Evolutionary conservation across 2,113 vertebrate species (phyloP).

Genomic region (Cairina moschata): DNA sequence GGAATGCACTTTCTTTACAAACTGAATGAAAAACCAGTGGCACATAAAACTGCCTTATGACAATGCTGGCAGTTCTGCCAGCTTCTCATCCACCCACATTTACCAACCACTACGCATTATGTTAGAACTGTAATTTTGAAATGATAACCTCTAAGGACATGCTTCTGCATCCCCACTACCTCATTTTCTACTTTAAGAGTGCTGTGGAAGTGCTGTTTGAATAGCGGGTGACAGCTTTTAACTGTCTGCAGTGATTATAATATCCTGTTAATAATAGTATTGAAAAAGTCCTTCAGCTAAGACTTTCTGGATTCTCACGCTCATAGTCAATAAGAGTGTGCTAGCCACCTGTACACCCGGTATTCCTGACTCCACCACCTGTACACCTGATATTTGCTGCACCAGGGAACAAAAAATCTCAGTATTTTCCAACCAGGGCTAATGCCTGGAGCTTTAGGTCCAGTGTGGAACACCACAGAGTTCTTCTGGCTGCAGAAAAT

Average conservation of each 20-base stretch:
- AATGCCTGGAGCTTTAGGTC: background rate
- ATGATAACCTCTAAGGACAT: slow-evolving; percentile 36
- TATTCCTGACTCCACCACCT: background rate
- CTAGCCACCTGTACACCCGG: background rate
- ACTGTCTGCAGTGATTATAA: background rate
- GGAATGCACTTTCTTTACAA: slow-evolving; percentile 49
- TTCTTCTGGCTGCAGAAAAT: background rate
- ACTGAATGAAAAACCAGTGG: slow-evolving; percentile 56
- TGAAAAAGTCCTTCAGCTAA: background rate
- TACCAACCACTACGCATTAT: slow-evolving; percentile 30
- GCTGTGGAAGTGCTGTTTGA: slow-evolving; percentile 2
- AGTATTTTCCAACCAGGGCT: background rate
- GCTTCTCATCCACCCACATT: slow-evolving; percentile 45
- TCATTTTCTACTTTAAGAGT: slow-evolving; percentile 24
- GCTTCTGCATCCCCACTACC: slow-evolving; percentile 11
- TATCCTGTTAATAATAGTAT: background rate
- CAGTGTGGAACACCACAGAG: background rate
- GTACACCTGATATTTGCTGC: background rate
- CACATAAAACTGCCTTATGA: slow-evolving; percentile 50
- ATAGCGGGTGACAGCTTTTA: slow-evolving; percentile 2
- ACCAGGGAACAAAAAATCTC: background rate
- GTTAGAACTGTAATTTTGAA: slow-evolving; percentile 41
- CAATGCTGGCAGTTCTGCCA: slow-evolving; percentile 47
- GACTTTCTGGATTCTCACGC: background rate
- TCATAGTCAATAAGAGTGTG: background rate